phyloP scores from a whole-genome alignment of 23 tunicate genomes.

The Halocynthia aurantium region DNA sequence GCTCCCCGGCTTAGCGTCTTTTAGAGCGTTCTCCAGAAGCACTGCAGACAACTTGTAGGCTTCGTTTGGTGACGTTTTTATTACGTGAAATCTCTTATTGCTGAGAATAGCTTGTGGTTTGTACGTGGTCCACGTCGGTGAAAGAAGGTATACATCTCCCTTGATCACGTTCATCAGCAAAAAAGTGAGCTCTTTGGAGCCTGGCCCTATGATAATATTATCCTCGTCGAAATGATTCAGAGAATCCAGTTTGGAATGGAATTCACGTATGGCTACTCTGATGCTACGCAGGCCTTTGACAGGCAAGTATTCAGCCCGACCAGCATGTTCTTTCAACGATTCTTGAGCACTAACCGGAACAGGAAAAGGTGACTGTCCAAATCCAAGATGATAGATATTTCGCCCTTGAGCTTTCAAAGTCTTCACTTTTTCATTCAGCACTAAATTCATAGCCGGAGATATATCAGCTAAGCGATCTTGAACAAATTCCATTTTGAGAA shows the following conservation, averaged over 20 bases:
- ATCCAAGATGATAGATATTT: slow-evolving; percentile 82
- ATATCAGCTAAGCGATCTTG: slow-evolving; percentile 4
- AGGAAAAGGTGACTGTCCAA: slow-evolving; percentile 99
- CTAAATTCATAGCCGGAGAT: slow-evolving; percentile 14
- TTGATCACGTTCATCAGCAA: slow-evolving; percentile 42
- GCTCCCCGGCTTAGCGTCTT: slow-evolving; percentile 31
- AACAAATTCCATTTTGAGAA: slow-evolving; percentile 2
- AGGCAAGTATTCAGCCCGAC: slow-evolving; percentile 61
- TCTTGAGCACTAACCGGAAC: slow-evolving; percentile 76
- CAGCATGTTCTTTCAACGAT: slow-evolving; percentile 45
- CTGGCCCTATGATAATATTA: slow-evolving; percentile 87
- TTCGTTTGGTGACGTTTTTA: slow-evolving; percentile 43
- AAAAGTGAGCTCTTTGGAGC: slow-evolving; percentile 89
- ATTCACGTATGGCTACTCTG: slow-evolving; percentile 33
- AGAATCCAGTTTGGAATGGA: slow-evolving; percentile 52
- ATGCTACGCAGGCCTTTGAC: slow-evolving; percentile 53
- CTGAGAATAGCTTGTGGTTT: slow-evolving; percentile 59
- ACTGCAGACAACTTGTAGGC: slow-evolving; percentile 67
- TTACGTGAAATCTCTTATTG: slow-evolving; percentile 8
- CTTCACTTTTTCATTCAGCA: slow-evolving; percentile 18
- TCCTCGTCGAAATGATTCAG: slow-evolving; percentile 38
- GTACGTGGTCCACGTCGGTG: slow-evolving; percentile 96
- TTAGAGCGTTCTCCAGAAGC: slow-evolving; percentile 22
- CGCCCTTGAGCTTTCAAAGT: slow-evolving; percentile 38
- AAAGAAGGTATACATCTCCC: slow-evolving; percentile 60